Evolutionary conservation across 2,113 vertebrate species (phyloP), one percentile per base, ranked within the genome.

Genomic region (Spea bombifrons): DNA sequence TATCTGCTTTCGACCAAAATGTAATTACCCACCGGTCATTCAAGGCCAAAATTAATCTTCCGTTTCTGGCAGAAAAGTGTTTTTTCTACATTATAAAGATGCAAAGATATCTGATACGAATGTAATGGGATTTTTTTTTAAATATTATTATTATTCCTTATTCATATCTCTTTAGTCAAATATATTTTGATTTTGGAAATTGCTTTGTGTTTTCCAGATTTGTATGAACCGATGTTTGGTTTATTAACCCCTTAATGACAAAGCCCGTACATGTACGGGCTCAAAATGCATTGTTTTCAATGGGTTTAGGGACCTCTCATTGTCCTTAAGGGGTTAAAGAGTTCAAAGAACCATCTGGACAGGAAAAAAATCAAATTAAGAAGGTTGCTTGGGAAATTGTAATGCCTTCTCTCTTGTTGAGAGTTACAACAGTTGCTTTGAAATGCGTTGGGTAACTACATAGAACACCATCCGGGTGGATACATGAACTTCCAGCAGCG

Each of bases 1-100:
- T 82, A 64, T 73, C 69, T 81, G 81, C 81, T 17, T 49, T 79
- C 75, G 9, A 30, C 80, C 45, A 45, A 76, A 71, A 83, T 73
- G 53, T 76, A 81, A 84, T 68, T 82, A 69, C 53, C 49, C 65
- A 15, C 8, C 71, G 16, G 10, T 78, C 50, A 71, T 80, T 80
- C 9, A 69, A 61, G 52, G 12, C 73, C 2, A 72, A 78, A n/a
- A 83, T 61, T 75, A 80, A 67, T 47, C 5, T 0, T 67, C 1
- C 10, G 59, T 2, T 8, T 73, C 84, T 55, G 12, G 8, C 71
- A 71, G 46, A 7, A 64, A 81, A 82, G 15, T 75, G 46, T 16
- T 57, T 76, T 53, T 59, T 76, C 45, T 48, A 61, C 75, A 76
- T 76, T 66, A 75, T 66, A 76, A 66, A 68, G 64, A 67, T 43